Evolutionary conservation across 2,113 vertebrate species (phyloP).

Genomic region (Eurystomus gularis): DNA sequence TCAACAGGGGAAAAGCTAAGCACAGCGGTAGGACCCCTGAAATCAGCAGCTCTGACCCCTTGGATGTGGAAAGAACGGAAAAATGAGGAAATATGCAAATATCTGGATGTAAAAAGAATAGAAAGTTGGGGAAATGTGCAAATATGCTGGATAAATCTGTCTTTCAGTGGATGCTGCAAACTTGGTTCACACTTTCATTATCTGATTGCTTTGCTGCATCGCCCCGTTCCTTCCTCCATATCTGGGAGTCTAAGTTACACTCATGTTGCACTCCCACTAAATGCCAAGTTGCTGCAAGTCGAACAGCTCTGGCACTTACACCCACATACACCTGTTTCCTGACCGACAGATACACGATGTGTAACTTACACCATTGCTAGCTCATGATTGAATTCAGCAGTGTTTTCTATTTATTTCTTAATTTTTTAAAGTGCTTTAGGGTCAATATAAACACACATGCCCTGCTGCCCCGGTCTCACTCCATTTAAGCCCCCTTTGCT

Average conservation of each 20-base stretch:
- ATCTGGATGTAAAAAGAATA: not conserved
- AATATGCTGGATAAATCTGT: not conserved
- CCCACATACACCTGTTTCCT: slow-evolving; percentile 36
- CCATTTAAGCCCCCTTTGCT: not conserved
- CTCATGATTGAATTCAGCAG: not conserved
- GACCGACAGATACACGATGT: not conserved
- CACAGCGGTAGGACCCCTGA: not conserved
- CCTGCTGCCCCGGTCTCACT: not conserved
- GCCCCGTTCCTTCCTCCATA: not conserved
- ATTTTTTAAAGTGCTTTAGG: not conserved
- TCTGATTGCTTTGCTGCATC: not conserved
- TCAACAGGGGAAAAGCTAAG: not conserved
- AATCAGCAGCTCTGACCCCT: not conserved
- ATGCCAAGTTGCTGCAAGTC: slow-evolving; percentile 2
- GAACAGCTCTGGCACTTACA: slow-evolving; percentile 41
- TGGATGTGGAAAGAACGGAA: not conserved
- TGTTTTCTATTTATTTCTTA: not conserved
- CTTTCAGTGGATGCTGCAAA: not conserved
- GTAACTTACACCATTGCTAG: not conserved
- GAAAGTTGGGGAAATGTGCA: not conserved
- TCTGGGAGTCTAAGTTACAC: not conserved
- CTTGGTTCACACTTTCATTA: not conserved
- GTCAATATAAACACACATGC: not conserved
- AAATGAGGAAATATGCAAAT: not conserved
- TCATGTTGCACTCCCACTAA: slow-evolving; percentile 19